Conservation (phyloP, 2,113 vertebrate genomes). For the Lycaon pictus region DNA sequence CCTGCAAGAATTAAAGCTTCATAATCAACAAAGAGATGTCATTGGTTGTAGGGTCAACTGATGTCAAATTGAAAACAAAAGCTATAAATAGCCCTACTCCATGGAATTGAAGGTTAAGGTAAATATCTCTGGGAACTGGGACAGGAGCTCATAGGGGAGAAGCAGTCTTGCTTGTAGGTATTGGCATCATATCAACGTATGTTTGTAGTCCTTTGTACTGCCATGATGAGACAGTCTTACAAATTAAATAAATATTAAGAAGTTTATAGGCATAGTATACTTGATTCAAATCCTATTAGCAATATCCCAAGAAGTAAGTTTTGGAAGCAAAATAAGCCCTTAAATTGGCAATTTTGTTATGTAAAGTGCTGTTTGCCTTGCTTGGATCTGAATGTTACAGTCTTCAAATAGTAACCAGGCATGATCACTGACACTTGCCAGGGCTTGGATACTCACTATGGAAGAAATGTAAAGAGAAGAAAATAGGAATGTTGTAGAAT, state of each 20-base stretch:
- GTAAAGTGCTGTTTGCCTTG: constrained; percentile 42
- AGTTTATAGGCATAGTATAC: constrained; percentile 45
- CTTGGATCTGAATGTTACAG: constrained; percentile 39
- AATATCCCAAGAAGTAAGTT: constrained; percentile 62
- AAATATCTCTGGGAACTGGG: not conserved
- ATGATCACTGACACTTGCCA: constrained; percentile 57
- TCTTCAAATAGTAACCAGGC: constrained; percentile 58
- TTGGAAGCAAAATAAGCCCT: constrained; percentile 67
- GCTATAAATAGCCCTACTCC: not conserved
- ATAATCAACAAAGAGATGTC: not conserved
- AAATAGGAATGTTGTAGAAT: constrained; percentile 24
- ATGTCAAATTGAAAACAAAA: not conserved
- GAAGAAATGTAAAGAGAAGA: constrained; percentile 61
- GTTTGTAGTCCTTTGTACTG: constrained; percentile 36
- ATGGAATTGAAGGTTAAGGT: not conserved
- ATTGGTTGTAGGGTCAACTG: not conserved
- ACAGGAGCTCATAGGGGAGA: not conserved
- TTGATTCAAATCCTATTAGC: constrained; percentile 62
- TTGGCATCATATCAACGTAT: not conserved
- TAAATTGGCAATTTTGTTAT: constrained; percentile 65
- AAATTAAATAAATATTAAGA: constrained; percentile 76
- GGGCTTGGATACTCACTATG: constrained; percentile 18
- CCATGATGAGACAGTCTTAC: constrained; percentile 57
- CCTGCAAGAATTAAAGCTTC: not conserved
- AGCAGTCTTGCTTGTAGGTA: not conserved